These are phyloP conservation scores for Nomada fabriciana DNA, from an alignment of 2,888 invertebrate species.

Conservation along the genomic window DNA sequence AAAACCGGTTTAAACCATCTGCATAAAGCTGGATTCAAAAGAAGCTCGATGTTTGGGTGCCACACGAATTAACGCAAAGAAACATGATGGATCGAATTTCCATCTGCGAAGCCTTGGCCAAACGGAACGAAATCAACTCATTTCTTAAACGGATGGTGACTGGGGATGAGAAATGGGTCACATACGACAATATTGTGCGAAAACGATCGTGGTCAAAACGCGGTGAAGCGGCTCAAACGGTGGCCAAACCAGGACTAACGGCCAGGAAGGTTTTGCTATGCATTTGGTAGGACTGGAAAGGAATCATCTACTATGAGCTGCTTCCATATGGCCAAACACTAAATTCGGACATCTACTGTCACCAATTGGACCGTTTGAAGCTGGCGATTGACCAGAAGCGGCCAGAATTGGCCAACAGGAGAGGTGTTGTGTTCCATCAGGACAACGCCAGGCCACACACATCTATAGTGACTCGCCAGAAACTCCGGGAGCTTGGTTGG, in stretches of 20 bases:
- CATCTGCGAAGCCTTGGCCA: conserved; percentile 19
- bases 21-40: conserved; percentile 12
- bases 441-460: conserved; percentile 31
- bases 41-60: conserved; percentile 25
- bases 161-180: too few relatives aligned
- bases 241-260: too few relatives aligned
- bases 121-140: conserved; percentile 18
- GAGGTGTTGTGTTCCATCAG: conserved; percentile 43
- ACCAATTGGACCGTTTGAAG: conserved; percentile 63
- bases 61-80: conserved; percentile 16
- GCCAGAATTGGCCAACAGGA: conserved; percentile 39
- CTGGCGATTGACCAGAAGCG: conserved; percentile 62
- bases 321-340: not conserved
- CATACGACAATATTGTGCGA: too few relatives aligned
- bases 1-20: conserved; percentile 25
- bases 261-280: too few relatives aligned
- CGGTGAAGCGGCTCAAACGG: too few relatives aligned
- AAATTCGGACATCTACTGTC: conserved; percentile 37
- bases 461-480: conserved; percentile 19
- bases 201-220: too few relatives aligned
- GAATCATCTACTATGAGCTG: conserved; percentile 25
- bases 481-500: conserved; percentile 37
- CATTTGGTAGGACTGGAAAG: not conserved
- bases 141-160: too few relatives aligned
- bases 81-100: conserved; percentile 14